Conservation (phyloP, 2,113 vertebrate genomes). For the Lagopus leucura region DNA sequence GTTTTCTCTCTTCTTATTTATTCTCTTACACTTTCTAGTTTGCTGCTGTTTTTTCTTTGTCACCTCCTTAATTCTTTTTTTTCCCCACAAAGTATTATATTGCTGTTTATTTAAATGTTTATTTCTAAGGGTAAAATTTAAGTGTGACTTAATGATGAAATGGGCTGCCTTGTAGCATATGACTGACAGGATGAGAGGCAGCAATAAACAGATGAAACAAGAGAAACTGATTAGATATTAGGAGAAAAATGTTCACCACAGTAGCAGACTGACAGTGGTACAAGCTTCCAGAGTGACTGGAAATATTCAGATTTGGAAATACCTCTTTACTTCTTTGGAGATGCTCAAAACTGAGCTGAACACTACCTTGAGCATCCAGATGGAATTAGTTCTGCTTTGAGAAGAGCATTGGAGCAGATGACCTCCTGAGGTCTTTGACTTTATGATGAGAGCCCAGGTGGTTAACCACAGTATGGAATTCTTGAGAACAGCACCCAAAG, state of each 20-base stretch:
- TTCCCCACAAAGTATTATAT: not conserved
- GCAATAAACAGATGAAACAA: not conserved
- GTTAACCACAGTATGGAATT: not conserved
- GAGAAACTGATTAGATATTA: not conserved
- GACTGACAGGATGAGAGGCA: not conserved
- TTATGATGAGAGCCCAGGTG: not conserved
- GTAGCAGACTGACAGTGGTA: not conserved
- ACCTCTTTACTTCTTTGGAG: not conserved
- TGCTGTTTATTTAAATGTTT: not conserved
- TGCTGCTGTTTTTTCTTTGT: not conserved
- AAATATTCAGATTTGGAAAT: not conserved
- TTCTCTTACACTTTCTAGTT: not conserved
- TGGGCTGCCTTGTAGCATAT: not conserved
- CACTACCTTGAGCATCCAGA: not conserved
- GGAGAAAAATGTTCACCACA: not conserved
- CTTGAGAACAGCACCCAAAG: not conserved
- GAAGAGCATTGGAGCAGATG: not conserved
- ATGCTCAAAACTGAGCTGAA: not conserved
- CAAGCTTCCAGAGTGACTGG: not conserved
- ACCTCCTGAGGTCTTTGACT: not conserved
- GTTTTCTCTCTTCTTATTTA: not conserved
- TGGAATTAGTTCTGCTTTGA: not conserved
- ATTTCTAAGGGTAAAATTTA: not conserved
- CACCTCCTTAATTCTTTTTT: not conserved
- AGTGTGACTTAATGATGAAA: not conserved